A percentile compares a stretch with the other conserved stretches of the same genome.
These are phyloP conservation scores for Calliphora vomitoria DNA, from an alignment of 2,888 invertebrate genomes.

Conservation along the genomic window DNA sequence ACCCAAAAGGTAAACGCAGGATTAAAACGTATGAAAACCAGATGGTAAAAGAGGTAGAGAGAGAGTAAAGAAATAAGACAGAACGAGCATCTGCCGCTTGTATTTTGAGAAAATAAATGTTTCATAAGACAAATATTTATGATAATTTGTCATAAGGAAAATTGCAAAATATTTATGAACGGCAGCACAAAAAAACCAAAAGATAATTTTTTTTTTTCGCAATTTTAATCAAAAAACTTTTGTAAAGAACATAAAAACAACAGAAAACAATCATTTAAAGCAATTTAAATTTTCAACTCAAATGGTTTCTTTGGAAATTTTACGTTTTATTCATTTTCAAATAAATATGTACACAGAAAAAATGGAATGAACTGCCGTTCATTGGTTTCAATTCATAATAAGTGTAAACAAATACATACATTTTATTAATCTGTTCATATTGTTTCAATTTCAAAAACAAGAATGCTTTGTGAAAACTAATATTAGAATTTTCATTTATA, in stretches of 20 bases:
- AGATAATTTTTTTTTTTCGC: background rate
- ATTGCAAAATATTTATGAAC: slow-evolving; percentile 3
- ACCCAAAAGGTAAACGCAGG: background rate
- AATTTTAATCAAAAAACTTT: slow-evolving; percentile 7
- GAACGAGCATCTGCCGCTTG: slow-evolving; percentile 25
- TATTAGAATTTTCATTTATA: too few relatives aligned
- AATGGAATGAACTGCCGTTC: too few relatives aligned
- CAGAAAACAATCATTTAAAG: background rate
- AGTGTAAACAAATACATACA: too few relatives aligned
- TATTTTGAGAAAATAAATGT: slow-evolving; percentile 8
- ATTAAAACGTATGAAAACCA: background rate
- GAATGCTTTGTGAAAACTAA: too few relatives aligned
- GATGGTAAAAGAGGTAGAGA: too few relatives aligned
- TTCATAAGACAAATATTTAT: slow-evolving; percentile 34
- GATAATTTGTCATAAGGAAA: slow-evolving; percentile 27
- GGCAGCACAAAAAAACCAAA: background rate
- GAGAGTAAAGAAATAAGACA: too few relatives aligned
- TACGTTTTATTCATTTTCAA: background rate
- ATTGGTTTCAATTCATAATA: too few relatives aligned
- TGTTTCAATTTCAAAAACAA: too few relatives aligned
- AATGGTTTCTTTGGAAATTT: background rate
- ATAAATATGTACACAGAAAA: background rate
- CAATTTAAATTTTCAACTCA: slow-evolving; percentile 1
- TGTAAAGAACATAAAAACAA: background rate
- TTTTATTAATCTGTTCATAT: too few relatives aligned